Base-by-base conservation (phyloP, 2,797 vertebrate genomes). In the Thripadectes ignobilis region DNA sequence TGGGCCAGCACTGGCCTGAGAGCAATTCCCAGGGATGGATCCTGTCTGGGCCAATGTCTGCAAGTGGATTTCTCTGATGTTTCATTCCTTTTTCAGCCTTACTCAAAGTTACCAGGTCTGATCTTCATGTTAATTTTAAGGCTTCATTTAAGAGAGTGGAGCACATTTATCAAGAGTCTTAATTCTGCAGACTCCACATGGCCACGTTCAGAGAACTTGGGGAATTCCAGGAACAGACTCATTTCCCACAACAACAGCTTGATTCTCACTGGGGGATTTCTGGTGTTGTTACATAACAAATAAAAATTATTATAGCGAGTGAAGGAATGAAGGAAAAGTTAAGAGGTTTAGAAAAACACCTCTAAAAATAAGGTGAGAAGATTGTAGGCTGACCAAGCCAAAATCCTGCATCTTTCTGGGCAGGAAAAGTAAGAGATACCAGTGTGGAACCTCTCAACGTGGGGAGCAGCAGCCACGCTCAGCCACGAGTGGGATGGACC, bases 401-500 rank as follows among this genome's bases (percentile, higher is more conserved):
- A 58, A 79, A 62, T 11, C 19, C 51, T n/a, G 3, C 20, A 2
- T 12, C 61, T 27, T 59, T 61, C 41, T n/a, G 29, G n/a, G 26
- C 23, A 83, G 63, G 27, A 23, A 54, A 66, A 51, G 2, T 1
- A 12, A 61, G 39, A 57, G 71, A 36, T 7, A 23, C 3, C 45
- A 6, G 46, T 32, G 24, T 34, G 49, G 29, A 29, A 88, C n/a
- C 6, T n/a, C 12, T 61, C 38, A 39, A 2, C 1, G 6, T n/a
- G 45, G 63, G 49, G 8, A 36, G 7, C 48, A 86, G 61, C 22
- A 51, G 3, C 34, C 10, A 4, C 3, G 10, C 26, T 5, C 39
- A 10, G 58, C 5, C 4, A 5, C 0, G 2, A 65, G 57, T 32
- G 63, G 66, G 58, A 2, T 10, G n/a, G 55, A 9, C 8, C 16